These are phyloP conservation scores for Oryzias curvinotus DNA, from an alignment of 2,113 vertebrate species.

Conservation along the genomic window DNA sequence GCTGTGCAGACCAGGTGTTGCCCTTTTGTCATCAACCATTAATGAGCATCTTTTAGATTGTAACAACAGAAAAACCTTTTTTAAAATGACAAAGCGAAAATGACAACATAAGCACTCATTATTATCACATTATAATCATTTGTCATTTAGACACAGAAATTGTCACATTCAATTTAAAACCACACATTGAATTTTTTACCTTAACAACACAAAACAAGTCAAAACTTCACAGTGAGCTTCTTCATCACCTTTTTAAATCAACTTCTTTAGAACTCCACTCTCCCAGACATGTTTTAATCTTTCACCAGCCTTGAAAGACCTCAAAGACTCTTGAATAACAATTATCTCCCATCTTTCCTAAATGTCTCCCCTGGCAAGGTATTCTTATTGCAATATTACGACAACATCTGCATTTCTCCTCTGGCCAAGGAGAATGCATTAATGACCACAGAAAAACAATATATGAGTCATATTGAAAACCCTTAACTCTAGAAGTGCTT, in stretches of 20 bases:
- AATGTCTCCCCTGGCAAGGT: slow-evolving; percentile 25
- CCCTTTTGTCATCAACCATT: too few species aligned
- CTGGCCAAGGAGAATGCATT: slow-evolving; percentile 46
- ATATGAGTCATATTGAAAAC: slow-evolving; percentile 34
- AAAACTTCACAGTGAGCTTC: neutral
- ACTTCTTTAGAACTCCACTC: too few species aligned
- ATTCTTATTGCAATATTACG: slow-evolving; percentile 15
- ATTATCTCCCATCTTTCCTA: slow-evolving; percentile 29
- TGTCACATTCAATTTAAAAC: neutral
- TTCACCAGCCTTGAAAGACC: slow-evolving; percentile 26
- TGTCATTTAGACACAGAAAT: too few species aligned
- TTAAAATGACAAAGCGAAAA: too few species aligned
- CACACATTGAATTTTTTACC: neutral
- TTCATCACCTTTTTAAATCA: neutral
- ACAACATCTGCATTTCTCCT: slow-evolving; percentile 46
- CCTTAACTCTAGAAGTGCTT: slow-evolving; percentile 36
- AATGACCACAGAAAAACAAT: slow-evolving; percentile 34
- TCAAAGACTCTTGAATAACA: slow-evolving; percentile 34
- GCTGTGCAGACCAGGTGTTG: too few species aligned
- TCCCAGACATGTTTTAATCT: slow-evolving; percentile 19
- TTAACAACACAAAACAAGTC: neutral
- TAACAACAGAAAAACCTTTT: too few species aligned
- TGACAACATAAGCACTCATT: too few species aligned
- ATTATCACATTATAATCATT: too few species aligned
- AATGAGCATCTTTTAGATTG: too few species aligned